Evolutionary conservation across 2,888 invertebrate genomes (phyloP), one percentile per base, ranked within the genome.

Genomic region (Tetragnatha montana): DNA sequence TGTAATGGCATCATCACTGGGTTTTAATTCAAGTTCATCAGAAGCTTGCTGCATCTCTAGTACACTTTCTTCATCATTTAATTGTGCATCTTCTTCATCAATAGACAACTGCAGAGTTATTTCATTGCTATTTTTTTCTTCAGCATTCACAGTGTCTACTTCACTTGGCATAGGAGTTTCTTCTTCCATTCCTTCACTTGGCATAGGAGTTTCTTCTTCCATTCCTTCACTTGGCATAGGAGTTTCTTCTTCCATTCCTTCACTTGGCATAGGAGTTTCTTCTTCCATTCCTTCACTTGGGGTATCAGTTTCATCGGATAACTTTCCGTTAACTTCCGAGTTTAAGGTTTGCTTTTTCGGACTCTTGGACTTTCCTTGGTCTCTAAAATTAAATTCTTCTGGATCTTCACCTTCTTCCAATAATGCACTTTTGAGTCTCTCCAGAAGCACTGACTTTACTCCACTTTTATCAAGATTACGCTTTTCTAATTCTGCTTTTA

Each of bases 391-490:
- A 93, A 95, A 96, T 49, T 95, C 96, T 12, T 95, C 95, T 2
- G 97, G 96, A 94, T 97, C 96, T 89, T 95, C 94, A 22, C 94
- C 94, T 92, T 94, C 94, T 71, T 94, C 94, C 89, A 93, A 92
- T 68, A 94, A 91, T 68, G 93, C 94, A 96, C 97, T 96, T 92
- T 96, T 95, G 83, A 98, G 94, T 91, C 98, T 95, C 92, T 98
- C 97, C 84, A 97, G 94, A 35, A 98, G 95, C 91, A 96, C 96
- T 92, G 96, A 96, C 94, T 98, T 98, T 81, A 97, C 96, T 84
- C 98, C 98, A 92, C 95, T 95, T 93, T 96, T 97, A 93, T 98
- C 98, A 91, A 98, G 94, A 92, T 96, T 96, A 92, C 98, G 95
- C 93, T 96, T 97, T 93, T 98, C 98, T 88, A 98, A 94, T 93